These are phyloP conservation scores for Dendroctonus ponderosae DNA, from an alignment of 1,140 invertebrate species.

Conservation along the genomic window DNA sequence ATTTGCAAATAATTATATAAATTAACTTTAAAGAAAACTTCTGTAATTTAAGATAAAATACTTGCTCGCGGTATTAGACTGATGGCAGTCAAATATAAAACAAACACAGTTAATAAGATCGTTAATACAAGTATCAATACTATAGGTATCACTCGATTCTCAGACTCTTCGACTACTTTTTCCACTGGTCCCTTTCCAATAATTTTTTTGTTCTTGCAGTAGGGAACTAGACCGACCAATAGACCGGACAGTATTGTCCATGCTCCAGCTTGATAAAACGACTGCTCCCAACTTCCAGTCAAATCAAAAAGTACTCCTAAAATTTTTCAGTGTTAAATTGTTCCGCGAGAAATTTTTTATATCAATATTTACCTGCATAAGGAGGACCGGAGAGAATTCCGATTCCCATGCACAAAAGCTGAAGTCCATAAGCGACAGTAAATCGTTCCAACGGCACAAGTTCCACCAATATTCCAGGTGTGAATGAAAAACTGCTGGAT, in stretches of 20 bases:
- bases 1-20: no score
- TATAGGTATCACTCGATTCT: conserved; percentile 19
- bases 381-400: conserved; percentile 62
- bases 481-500: conserved; percentile 84
- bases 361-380: conserved; percentile 55
- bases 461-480: conserved; percentile 81
- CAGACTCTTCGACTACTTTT: conserved; percentile 47
- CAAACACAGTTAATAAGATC: conserved; percentile 14
- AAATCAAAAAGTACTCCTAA: conserved; percentile 68
- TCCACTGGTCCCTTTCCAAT: conserved; percentile 62
- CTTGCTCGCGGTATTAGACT: background rate
- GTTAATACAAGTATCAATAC: conserved; percentile 18
- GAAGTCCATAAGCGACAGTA: conserved; percentile 84
- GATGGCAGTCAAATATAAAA: conserved; percentile 30
- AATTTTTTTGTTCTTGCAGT: conserved; percentile 64
- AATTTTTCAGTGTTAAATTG: conserved; percentile 37
- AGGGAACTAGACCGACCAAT: conserved; percentile 67
- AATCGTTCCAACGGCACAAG: conserved; percentile 77
- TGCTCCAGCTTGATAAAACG: conserved; percentile 73
- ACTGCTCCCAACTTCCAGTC: conserved; percentile 68
- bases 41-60: no score
- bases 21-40: no score
- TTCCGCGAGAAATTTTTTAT: background rate
- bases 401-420: conserved; percentile 80
- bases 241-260: conserved; percentile 75